Evolutionary conservation across 2,797 vertebrate genomes (phyloP).

Genomic region (Sphaeramia orbicularis): DNA sequence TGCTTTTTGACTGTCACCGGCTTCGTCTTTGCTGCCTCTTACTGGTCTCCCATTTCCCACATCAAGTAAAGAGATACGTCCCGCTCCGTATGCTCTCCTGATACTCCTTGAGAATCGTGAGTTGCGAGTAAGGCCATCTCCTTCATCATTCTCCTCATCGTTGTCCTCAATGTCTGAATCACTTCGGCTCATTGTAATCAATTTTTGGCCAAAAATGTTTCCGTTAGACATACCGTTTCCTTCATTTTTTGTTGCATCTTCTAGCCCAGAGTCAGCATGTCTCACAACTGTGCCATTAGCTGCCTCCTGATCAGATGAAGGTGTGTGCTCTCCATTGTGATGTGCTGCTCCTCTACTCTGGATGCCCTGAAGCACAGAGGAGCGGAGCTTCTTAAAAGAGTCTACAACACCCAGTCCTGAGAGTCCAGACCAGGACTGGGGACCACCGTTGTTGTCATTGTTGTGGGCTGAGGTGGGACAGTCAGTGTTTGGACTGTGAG

Average conservation of each 20-base stretch:
- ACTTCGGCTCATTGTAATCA: conserved; percentile 39
- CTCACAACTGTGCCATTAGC: conserved; percentile 51
- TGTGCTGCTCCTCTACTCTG: conserved; percentile 84
- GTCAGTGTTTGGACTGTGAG: conserved; percentile 59
- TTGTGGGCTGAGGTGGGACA: conserved; percentile 79
- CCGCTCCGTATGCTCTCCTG: conserved; percentile 91
- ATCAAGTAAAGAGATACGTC: conserved; percentile 91
- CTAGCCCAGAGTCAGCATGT: conserved; percentile 22
- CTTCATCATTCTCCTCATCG: conserved; percentile 84
- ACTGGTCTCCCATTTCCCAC: conserved; percentile 50
- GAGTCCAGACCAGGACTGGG: conserved; percentile 89
- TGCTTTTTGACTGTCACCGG: conserved; percentile 55
- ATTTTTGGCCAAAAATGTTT: conserved; percentile 46
- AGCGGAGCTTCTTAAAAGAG: conserved; percentile 96
- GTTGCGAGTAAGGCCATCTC: conserved; percentile 87
- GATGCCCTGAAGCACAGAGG: conserved; percentile 94
- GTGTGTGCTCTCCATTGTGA: conserved; percentile 57
- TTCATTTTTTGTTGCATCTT: conserved; percentile 39
- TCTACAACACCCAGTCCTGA: conserved; percentile 92
- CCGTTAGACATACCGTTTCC: conserved; percentile 58
- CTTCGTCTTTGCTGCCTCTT: conserved; percentile 39
- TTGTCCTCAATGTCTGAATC: conserved; percentile 73
- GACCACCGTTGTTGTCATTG: conserved; percentile 58
- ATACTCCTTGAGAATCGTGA: conserved; percentile 93
- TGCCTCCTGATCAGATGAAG: conserved; percentile 46